A percentile compares a stretch with the other conserved stretches of the same genome.
These are phyloP conservation scores for Nineta flava DNA, from an alignment of 2,888 invertebrate species.

Conservation along the genomic window DNA sequence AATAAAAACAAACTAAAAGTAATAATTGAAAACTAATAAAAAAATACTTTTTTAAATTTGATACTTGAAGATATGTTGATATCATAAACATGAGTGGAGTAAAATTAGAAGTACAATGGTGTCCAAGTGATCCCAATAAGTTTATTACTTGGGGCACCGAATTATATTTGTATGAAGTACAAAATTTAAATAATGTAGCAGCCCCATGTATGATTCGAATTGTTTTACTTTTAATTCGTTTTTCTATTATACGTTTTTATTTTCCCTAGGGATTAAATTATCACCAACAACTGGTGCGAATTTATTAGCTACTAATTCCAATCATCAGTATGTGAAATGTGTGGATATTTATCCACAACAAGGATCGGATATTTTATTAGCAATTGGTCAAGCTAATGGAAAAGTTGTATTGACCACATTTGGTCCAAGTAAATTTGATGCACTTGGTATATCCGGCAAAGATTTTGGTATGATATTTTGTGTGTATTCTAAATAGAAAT, in stretches of 20 bases:
- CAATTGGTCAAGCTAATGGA: constrained; percentile 82
- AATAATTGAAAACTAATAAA: too few species aligned
- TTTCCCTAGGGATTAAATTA: constrained; percentile 41
- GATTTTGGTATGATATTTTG: constrained; percentile 50
- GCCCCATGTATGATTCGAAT: constrained; percentile 23
- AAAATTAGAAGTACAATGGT: constrained; percentile 74
- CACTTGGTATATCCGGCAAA: constrained; percentile 50
- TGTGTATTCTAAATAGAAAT: too few species aligned
- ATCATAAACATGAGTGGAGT: constrained; percentile 33
- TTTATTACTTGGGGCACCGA: constrained; percentile 87
- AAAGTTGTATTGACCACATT: constrained; percentile 67
- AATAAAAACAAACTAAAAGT: too few species aligned
- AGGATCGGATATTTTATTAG: constrained; percentile 63
- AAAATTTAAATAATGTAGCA: constrained; percentile 39
- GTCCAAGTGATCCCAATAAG: constrained; percentile 59
- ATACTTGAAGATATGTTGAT: background rate
- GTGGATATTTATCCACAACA: constrained; percentile 71
- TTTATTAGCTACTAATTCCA: constrained; percentile 54
- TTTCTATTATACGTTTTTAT: background rate
- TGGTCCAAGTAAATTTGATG: constrained; percentile 50
- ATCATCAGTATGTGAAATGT: constrained; percentile 67
- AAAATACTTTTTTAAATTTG: background rate
- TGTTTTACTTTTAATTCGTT: background rate
- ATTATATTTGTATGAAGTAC: constrained; percentile 70
- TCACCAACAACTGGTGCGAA: constrained; percentile 54